Conservation (phyloP, 1,140 invertebrate species). For the Diabrotica undecimpunctata region DNA sequence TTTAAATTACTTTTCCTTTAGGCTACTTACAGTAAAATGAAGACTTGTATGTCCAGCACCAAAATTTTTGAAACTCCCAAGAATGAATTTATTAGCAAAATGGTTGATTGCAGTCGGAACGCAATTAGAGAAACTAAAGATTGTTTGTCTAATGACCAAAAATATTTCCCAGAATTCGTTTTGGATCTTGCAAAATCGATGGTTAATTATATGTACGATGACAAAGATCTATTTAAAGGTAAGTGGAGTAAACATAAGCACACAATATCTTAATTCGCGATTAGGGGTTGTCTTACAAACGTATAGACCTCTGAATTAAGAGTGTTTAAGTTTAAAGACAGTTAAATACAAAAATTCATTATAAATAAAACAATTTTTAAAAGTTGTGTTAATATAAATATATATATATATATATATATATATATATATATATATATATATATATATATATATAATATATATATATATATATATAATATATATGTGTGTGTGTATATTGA, state of each 20-base stretch:
- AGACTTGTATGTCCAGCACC: not conserved
- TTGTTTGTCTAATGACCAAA: constrained; percentile 17
- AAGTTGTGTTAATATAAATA: too few species aligned
- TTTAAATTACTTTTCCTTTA: not conserved
- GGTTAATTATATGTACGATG: constrained; percentile 17
- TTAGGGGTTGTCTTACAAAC: too few species aligned
- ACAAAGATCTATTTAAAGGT: constrained; percentile 16
- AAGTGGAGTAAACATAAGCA: not conserved
- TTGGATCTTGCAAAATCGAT: constrained; percentile 13
- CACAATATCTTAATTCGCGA: too few species aligned
- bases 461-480: too few species aligned
- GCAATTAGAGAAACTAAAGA: constrained; percentile 11
- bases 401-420: too few species aligned
- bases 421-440: too few species aligned
- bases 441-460: too few species aligned
- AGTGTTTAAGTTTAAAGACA: too few species aligned
- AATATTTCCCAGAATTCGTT: constrained; percentile 23
- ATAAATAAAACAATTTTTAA: too few species aligned
- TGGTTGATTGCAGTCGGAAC: constrained; percentile 13
- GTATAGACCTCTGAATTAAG: too few species aligned
- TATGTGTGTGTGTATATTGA: too few species aligned
- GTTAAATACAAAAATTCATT: too few species aligned
- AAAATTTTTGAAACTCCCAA: constrained; percentile 1
- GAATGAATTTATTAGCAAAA: constrained; percentile 6
- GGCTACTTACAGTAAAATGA: constrained; percentile 7